Conservation (phyloP, 2,113 vertebrate genomes). For the Craseonycteris thonglongyai region DNA sequence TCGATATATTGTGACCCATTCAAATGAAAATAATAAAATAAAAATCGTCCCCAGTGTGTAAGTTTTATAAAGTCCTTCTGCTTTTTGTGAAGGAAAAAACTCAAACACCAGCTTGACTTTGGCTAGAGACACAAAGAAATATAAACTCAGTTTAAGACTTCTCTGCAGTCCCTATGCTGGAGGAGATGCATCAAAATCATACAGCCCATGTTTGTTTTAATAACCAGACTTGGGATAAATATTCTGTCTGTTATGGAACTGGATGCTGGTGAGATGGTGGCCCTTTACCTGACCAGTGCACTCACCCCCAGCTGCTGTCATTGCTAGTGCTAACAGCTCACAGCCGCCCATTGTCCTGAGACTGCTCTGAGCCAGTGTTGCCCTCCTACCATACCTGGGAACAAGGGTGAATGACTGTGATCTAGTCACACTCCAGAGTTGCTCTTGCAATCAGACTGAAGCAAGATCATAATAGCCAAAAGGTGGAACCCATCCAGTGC, state of each 20-base stretch:
- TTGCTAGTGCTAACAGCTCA: not conserved
- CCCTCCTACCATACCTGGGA: not conserved
- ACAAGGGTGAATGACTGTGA: not conserved
- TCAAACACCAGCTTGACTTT: not conserved
- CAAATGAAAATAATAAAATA: not conserved
- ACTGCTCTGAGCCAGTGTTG: not conserved
- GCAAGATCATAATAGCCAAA: no score
- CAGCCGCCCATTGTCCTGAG: not conserved
- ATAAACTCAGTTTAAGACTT: not conserved
- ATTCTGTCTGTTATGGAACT: not conserved
- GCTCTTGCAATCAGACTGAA: not conserved
- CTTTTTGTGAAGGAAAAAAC: not conserved
- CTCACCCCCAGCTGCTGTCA: not conserved
- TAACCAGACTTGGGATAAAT: not conserved
- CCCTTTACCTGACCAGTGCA: not conserved
- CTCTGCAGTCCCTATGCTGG: not conserved
- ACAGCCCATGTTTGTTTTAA: no score
- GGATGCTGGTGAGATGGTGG: not conserved
- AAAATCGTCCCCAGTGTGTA: not conserved
- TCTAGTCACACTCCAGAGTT: not conserved
- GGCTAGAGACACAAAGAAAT: not conserved
- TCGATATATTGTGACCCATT: not conserved
- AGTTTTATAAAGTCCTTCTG: not conserved
- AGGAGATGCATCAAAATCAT: not conserved
- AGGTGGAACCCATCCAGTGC: no score